phyloP scores from a whole-genome alignment of 2,113 vertebrate species.

The Todiramphus saurophagus region DNA sequence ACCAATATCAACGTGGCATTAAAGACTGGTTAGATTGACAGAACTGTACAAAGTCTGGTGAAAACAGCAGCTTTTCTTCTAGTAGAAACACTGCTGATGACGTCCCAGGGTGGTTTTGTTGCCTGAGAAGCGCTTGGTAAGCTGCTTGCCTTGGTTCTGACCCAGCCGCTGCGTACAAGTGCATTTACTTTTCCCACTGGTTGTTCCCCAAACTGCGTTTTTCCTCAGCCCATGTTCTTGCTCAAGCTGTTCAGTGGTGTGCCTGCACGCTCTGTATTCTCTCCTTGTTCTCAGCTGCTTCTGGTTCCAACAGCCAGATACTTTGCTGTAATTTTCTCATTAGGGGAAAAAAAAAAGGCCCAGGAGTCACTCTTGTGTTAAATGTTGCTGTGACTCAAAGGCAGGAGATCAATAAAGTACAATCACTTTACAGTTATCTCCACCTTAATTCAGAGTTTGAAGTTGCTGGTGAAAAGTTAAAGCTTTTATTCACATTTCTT shows the following conservation, averaged over 20 bases:
- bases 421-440: neutral
- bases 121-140: neutral
- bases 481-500: neutral
- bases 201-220: neutral
- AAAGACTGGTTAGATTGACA: neutral
- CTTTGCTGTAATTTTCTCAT: constrained; percentile 30
- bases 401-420: neutral
- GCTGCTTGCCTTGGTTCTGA: neutral
- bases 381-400: neutral
- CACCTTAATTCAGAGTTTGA: neutral
- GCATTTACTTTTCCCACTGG: neutral
- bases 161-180: neutral
- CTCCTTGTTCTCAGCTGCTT: constrained; percentile 38
- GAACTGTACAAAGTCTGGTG: neutral
- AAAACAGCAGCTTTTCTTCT: neutral
- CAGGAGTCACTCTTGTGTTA: neutral
- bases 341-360: neutral
- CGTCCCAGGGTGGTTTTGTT: neutral
- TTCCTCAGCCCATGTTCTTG: neutral
- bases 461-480: neutral
- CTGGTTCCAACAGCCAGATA: constrained; percentile 46
- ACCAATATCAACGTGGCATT: neutral
- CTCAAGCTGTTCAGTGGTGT: neutral
- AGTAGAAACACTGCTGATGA: neutral
- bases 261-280: neutral